Conservation (phyloP, 2,888 invertebrate species). For the Temnothorax rugatulus region DNA sequence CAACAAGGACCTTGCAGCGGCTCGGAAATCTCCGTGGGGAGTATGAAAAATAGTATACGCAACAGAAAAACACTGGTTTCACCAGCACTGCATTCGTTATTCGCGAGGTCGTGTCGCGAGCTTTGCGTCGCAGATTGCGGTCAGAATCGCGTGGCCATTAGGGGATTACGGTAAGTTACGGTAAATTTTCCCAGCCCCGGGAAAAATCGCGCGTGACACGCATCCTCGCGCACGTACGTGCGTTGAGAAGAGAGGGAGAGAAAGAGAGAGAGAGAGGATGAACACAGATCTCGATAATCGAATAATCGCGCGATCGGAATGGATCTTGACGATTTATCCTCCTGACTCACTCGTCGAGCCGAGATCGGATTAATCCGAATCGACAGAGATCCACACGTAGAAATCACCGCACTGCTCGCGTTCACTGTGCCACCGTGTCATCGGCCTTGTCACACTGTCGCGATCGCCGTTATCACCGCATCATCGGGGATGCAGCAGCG, state of each 20-base stretch:
- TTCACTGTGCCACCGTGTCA: conserved; percentile 52
- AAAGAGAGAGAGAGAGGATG: neutral
- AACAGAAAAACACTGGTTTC: conserved; percentile 11
- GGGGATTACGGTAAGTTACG: neutral
- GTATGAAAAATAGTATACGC: neutral
- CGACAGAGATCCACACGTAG: neutral
- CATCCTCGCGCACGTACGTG: conserved; percentile 41
- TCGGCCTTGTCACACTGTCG: conserved; percentile 15
- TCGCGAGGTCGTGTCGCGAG: conserved; percentile 10
- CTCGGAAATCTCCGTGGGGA: neutral
- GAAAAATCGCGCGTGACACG: conserved; percentile 33
- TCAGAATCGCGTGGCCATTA: neutral
- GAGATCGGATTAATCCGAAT: neutral
- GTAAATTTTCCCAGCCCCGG: neutral
- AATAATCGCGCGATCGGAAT: neutral
- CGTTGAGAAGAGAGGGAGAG: neutral
- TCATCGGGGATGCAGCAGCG: conserved; percentile 22
- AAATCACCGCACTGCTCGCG: conserved; percentile 14
- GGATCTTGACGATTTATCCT: neutral
- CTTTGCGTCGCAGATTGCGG: conserved; percentile 34
- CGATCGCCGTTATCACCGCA: conserved; percentile 25
- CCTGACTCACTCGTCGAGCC: conserved; percentile 28
- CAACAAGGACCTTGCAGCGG: conserved; percentile 1
- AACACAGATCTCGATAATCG: neutral
- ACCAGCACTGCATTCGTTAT: conserved; percentile 10